These are phyloP conservation scores for Pyrocoelia pectoralis DNA, from an alignment of 2,888 invertebrate genomes.

Conservation along the genomic window DNA sequence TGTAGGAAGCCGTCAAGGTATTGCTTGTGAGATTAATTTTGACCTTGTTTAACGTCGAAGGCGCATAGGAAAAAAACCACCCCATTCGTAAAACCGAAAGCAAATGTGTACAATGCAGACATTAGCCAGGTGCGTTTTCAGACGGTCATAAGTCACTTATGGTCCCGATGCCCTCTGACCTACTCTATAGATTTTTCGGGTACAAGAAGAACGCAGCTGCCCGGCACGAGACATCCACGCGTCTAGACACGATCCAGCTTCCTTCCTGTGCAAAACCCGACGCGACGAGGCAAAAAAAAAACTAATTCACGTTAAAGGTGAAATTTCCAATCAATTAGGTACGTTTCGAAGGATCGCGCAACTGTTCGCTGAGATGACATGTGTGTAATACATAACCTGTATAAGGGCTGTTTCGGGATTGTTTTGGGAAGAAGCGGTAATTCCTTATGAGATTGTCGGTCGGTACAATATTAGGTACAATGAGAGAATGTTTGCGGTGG, in stretches of 20 bases:
- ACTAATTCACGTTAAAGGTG: too few relatives aligned
- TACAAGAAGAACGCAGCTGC: constrained; percentile 8
- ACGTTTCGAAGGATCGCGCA: neutral
- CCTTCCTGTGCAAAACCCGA: neutral
- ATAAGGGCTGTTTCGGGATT: too few relatives aligned
- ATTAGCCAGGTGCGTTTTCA: constrained; percentile 51
- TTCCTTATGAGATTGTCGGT: too few relatives aligned
- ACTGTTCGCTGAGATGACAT: neutral
- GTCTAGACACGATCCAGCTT: neutral
- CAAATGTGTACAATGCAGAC: constrained; percentile 32
- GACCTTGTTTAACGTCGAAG: too few relatives aligned
- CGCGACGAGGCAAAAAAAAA: too few relatives aligned
- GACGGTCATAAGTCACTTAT: constrained; percentile 51
- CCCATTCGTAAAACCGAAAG: constrained; percentile 2
- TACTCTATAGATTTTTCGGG: constrained; percentile 23
- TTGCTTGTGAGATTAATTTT: neutral
- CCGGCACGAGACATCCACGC: constrained; percentile 8
- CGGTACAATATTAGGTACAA: too few relatives aligned
- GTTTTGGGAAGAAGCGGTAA: too few relatives aligned
- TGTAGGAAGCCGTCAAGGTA: neutral
- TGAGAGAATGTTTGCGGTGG: constrained; percentile 17
- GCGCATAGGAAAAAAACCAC: neutral
- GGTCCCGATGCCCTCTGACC: constrained; percentile 46
- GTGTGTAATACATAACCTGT: neutral
- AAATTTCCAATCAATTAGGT: constrained; percentile 3